A percentile compares a stretch with the other conserved stretches of the same genome.
phyloP scores from a whole-genome alignment of 1,140 invertebrate species.

The Listronotus oregonensis region DNA sequence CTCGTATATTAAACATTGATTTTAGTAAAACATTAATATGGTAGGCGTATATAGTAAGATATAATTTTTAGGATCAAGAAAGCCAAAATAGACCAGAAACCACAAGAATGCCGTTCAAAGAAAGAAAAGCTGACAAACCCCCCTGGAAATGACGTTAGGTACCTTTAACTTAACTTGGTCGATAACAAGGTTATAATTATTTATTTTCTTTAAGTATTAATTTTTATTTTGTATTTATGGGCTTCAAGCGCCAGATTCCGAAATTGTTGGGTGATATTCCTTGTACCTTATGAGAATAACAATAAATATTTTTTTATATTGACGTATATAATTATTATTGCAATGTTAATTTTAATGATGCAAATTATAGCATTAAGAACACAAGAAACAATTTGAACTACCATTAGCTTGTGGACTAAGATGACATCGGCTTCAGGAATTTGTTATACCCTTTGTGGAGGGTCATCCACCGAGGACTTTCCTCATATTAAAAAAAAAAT shows the following conservation, averaged over 20 bases:
- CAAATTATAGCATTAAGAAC: too few relatives aligned
- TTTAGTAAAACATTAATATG: too few relatives aligned
- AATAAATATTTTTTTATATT: conserved; percentile 1
- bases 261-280: conserved; percentile 3
- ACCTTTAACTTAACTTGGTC: not conserved
- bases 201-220: not conserved
- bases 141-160: conserved; percentile 13
- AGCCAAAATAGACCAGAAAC: conserved; percentile 10
- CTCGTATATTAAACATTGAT: too few relatives aligned
- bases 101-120: conserved; percentile 1
- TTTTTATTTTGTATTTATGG: not conserved
- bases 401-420: too few relatives aligned
- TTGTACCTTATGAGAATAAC: conserved; percentile 1
- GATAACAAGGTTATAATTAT: not conserved
- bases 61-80: conserved; percentile 11
- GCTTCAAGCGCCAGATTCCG: not conserved
- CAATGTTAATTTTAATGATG: too few relatives aligned
- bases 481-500: too few relatives aligned
- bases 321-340: not conserved
- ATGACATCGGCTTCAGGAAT: too few relatives aligned
- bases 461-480: too few relatives aligned
- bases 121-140: conserved; percentile 11
- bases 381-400: too few relatives aligned
- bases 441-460: too few relatives aligned
- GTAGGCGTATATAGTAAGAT: too few relatives aligned